These are phyloP conservation scores for Portevinia maculata DNA, from an alignment of 2,888 invertebrate species.

Conservation along the genomic window DNA sequence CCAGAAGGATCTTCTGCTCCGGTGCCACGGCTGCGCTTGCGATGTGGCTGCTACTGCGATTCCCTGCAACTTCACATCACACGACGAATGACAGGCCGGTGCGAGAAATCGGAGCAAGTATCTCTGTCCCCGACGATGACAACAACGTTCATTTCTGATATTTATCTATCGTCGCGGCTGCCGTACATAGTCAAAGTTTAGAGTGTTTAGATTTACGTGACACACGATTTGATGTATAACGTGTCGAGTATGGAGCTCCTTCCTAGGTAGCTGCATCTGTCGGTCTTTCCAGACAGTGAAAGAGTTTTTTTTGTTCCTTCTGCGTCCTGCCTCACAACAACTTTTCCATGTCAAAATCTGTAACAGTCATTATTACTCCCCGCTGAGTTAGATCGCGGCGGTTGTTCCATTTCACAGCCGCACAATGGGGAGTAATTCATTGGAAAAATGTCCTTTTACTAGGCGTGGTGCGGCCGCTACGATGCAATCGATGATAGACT, in stretches of 20 bases:
- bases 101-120: slow-evolving; percentile 31
- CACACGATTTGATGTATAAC: slow-evolving; percentile 69
- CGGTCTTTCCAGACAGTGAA: slow-evolving; percentile 33
- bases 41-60: slow-evolving; percentile 38
- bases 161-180: slow-evolving; percentile 50
- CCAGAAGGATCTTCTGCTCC: slow-evolving; percentile 4
- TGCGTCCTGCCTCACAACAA: slow-evolving; percentile 1
- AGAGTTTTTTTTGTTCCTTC: neutral
- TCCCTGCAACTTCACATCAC: slow-evolving; percentile 27
- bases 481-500: slow-evolving; percentile 17
- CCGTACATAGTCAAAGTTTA: slow-evolving; percentile 30
- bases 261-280: slow-evolving; percentile 59
- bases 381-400: slow-evolving; percentile 52
- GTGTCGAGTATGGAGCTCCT: slow-evolving; percentile 56
- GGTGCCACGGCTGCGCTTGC: neutral
- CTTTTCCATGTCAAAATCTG: slow-evolving; percentile 57
- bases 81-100: slow-evolving; percentile 1
- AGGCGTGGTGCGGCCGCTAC: slow-evolving; percentile 23
- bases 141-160: slow-evolving; percentile 41
- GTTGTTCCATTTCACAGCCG: slow-evolving; percentile 27
- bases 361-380: slow-evolving; percentile 65
- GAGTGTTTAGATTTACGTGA: slow-evolving; percentile 67
- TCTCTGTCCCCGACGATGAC: slow-evolving; percentile 18
- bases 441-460: slow-evolving; percentile 63
- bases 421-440: slow-evolving; percentile 73